Evolutionary conservation across 2,888 invertebrate genomes (phyloP), one percentile per base, ranked within the genome.

Genomic region (Zootermopsis nevadensis): DNA sequence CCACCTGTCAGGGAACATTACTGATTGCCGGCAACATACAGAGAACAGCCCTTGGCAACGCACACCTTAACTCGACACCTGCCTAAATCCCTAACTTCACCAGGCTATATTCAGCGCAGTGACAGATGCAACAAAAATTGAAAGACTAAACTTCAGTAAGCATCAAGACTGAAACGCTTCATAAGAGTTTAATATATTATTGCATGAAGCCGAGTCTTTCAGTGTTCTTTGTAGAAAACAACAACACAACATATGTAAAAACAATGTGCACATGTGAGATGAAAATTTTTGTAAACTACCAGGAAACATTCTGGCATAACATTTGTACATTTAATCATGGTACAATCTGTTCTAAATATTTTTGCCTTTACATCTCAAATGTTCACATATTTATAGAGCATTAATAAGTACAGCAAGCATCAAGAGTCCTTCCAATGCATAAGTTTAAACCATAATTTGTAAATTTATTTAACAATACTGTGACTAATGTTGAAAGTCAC

Each of bases 1-100:
- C 77, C 30, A 82, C 67, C 77, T 53, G 77, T 67, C 87, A 88
- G 89, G 88, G 88, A 89, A 89, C 88, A 87, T 89, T 88, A 88
- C 88, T 89, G 89, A 89, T 89, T 89, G 89, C 89, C 89, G 89
- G 89, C 89, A 89, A 69, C 35, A 81, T 69, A 81, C 31, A 80
- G 74, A 81, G 48, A 67, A 67, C 69, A 74, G 81, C 89, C 89
- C 89, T 89, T 89, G 89, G 89, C 89, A 89, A 89, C 89, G 89
- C 89, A 89, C 87, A 86, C 88, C 77, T 67, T 76, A 66, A 74
- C 74, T 76, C 76, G 76, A 55, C 66, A 42, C 82, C 77, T 86
- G 87, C 86, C 87, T 88, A 87, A 86, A 87, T 86, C 87, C 86
- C 74, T 74, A 74, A 38, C 74, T 74, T 74, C n/a, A 74, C 74